phyloP scores from a whole-genome alignment of 2,113 vertebrate genomes.

The Podarcis muralis region DNA sequence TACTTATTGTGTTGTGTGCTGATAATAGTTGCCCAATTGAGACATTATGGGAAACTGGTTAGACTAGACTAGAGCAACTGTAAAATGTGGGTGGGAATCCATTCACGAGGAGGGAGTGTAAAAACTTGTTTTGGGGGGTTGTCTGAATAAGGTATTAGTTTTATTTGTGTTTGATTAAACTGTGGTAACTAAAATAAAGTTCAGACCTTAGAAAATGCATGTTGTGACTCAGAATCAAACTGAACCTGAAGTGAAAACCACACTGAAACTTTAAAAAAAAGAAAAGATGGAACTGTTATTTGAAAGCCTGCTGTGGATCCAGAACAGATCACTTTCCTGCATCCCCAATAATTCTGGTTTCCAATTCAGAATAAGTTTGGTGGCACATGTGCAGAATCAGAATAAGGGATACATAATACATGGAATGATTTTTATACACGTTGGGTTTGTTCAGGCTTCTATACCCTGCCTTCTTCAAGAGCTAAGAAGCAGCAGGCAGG shows the following conservation, averaged over 20 bases:
- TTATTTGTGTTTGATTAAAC: neutral
- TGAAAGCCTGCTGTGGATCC: neutral
- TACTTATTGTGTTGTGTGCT: neutral
- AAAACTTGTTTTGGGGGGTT: neutral
- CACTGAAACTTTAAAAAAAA: neutral
- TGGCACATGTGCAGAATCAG: neutral
- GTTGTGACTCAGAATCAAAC: neutral
- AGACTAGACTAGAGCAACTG: too few relatives aligned
- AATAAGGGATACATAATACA: neutral
- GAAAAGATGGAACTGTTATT: neutral
- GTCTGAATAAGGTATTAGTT: neutral
- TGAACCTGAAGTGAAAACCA: neutral
- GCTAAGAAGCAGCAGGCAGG: conserved; percentile 30
- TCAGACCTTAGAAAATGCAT: neutral
- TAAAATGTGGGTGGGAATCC: neutral
- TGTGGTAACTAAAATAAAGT: neutral
- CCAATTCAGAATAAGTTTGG: neutral
- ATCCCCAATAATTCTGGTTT: neutral
- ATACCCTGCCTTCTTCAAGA: conserved; percentile 23
- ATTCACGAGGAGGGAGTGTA: too few relatives aligned
- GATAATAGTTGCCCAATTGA: neutral
- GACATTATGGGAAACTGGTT: neutral
- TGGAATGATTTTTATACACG: neutral
- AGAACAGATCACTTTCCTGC: neutral
- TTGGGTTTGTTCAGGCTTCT: conserved; percentile 3